Percentiles rank a stretch among this genome's conserved stretches.
Evolutionary conservation across 1,140 invertebrate species (phyloP).

Genomic region (Zaprionus nigranus): DNA sequence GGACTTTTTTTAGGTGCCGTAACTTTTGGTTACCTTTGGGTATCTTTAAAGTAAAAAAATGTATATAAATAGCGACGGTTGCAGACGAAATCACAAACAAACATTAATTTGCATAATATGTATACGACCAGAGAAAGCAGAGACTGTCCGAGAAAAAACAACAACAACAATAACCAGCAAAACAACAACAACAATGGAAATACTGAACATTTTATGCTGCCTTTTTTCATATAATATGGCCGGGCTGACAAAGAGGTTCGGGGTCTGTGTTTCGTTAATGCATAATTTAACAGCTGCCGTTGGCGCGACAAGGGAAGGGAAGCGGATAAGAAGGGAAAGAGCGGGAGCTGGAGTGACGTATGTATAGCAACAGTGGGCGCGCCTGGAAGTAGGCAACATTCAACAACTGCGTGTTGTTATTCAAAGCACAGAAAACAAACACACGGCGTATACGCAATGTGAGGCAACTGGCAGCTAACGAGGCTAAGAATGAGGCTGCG

Average conservation of each 20-base stretch:
- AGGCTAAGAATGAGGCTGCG: slow-evolving; percentile 36
- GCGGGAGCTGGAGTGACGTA: slow-evolving; percentile 2
- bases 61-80: slow-evolving; percentile 23
- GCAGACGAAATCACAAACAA: slow-evolving; percentile 68
- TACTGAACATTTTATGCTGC: slow-evolving; percentile 52
- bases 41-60: slow-evolving; percentile 26
- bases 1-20: slow-evolving; percentile 3
- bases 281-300: slow-evolving; percentile 78
- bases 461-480: slow-evolving; percentile 31
- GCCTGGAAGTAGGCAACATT: slow-evolving; percentile 74
- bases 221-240: slow-evolving; percentile 54
- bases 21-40: slow-evolving; percentile 29
- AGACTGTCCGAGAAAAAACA: slow-evolving; percentile 47
- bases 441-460: slow-evolving; percentile 46
- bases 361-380: slow-evolving; percentile 43
- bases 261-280: slow-evolving; percentile 63
- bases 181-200: slow-evolving; percentile 10
- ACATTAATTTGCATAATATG: slow-evolving; percentile 81
- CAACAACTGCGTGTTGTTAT: slow-evolving; percentile 80
- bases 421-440: slow-evolving; percentile 65
- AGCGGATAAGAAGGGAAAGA: not conserved
- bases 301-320: slow-evolving; percentile 1
- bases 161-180: slow-evolving; percentile 27
- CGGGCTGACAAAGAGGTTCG: slow-evolving; percentile 29
- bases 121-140: slow-evolving; percentile 30